phyloP scores from a whole-genome alignment of 2,888 invertebrate species.

The Caenorhabditis macrosperma region DNA sequence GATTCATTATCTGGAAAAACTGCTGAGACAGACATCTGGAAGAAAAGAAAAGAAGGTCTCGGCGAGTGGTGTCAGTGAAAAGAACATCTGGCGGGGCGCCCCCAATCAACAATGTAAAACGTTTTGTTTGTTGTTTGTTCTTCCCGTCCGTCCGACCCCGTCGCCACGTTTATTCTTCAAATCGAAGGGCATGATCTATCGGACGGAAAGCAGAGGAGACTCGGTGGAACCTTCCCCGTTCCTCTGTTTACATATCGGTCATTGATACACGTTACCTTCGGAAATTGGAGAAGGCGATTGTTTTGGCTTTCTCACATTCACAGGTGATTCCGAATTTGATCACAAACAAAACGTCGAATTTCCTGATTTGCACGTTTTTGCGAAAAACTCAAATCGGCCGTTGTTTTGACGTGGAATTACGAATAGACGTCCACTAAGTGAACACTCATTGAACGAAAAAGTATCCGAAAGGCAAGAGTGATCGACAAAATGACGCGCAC shows the following conservation, averaged over 20 bases:
- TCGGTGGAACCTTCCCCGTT: conserved; percentile 34
- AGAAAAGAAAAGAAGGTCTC: conserved; percentile 4
- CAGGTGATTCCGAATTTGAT: neutral
- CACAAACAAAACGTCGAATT: too few relatives aligned
- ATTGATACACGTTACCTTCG: conserved; percentile 29
- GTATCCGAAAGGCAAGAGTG: too few relatives aligned
- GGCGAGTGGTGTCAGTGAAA: conserved; percentile 1
- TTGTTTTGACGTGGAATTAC: too few relatives aligned
- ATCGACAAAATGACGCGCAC: too few relatives aligned
- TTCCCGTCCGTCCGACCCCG: conserved; percentile 12
- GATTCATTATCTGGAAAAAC: neutral
- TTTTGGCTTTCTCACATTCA: neutral
- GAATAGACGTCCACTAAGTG: too few relatives aligned
- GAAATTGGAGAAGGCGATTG: neutral
- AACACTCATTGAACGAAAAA: too few relatives aligned
- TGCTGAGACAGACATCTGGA: conserved; percentile 10
- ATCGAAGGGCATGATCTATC: conserved; percentile 42
- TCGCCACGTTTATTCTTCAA: conserved; percentile 48
- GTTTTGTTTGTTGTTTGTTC: conserved; percentile 49
- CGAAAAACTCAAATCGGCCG: too few relatives aligned
- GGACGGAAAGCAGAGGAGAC: conserved; percentile 32
- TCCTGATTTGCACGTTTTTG: too few relatives aligned
- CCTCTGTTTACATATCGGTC: conserved; percentile 47
- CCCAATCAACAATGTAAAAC: conserved; percentile 45
- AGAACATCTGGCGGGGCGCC: conserved; percentile 33